A percentile compares a stretch with the other conserved stretches of the same genome.
Evolutionary conservation across 2,113 vertebrate genomes (phyloP).

Genomic region (Corythaixoides concolor): DNA sequence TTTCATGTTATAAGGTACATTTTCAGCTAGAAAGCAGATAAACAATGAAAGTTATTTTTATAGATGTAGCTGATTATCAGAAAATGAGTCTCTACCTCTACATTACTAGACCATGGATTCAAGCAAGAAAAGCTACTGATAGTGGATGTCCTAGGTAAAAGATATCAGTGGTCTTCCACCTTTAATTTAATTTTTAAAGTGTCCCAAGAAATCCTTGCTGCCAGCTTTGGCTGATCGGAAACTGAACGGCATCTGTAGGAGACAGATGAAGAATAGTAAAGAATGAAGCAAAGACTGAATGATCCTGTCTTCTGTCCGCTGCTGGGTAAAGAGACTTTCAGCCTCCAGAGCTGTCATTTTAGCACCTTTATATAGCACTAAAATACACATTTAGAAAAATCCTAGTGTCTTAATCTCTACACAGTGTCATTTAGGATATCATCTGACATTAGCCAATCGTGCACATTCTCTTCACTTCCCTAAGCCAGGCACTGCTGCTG

Average conservation of each 20-base stretch:
- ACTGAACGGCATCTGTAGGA: background rate
- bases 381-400: slow-evolving; percentile 4
- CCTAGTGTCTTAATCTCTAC: background rate
- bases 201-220: background rate
- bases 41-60: background rate
- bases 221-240: background rate
- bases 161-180: background rate
- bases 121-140: background rate
- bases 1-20: background rate
- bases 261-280: background rate
- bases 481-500: background rate
- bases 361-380: background rate
- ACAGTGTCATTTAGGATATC: background rate
- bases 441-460: background rate
- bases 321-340: background rate
- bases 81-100: background rate
- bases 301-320: background rate
- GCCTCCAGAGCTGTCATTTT: background rate
- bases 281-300: background rate
- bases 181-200: background rate
- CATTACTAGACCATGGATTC: background rate
- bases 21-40: background rate
- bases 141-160: background rate
- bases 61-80: background rate
- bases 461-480: slow-evolving; percentile 8